phyloP scores from a whole-genome alignment of 2,797 vertebrate genomes.

The Typhlichthys eigenmanni region DNA sequence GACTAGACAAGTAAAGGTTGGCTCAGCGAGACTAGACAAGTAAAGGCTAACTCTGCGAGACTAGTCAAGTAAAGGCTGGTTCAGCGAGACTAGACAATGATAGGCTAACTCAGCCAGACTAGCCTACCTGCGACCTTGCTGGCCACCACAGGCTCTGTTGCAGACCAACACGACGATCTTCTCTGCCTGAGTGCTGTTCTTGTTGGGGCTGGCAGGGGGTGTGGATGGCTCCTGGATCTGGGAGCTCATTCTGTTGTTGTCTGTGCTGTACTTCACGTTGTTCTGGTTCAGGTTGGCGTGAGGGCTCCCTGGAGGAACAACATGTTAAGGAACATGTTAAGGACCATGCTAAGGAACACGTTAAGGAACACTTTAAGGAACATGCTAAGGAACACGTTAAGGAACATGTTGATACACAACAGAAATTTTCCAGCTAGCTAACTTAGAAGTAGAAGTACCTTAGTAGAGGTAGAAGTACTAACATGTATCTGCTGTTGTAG shows the following conservation, averaged over 20 bases:
- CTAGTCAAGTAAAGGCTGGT: too few species aligned
- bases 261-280: conserved; percentile 88
- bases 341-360: not conserved
- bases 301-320: conserved; percentile 78
- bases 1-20: too few species aligned
- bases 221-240: conserved; percentile 78
- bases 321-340: not conserved
- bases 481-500: too few species aligned
- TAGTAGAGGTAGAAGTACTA: too few species aligned
- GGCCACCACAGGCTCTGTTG: conserved; percentile 91
- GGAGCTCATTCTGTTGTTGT: conserved; percentile 81
- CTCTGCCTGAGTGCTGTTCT: conserved; percentile 75
- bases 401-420: too few species aligned
- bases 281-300: conserved; percentile 95
- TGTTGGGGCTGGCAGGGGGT: conserved; percentile 74
- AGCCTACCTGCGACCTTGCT: conserved; percentile 90
- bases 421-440: too few species aligned
- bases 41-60: too few species aligned
- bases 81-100: too few species aligned
- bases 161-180: conserved; percentile 95
- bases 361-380: not conserved
- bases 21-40: too few species aligned
- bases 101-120: not conserved
- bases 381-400: not conserved
- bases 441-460: too few species aligned